Percentiles rank a stretch among this genome's conserved stretches.
Evolutionary conservation across 2,113 vertebrate species (phyloP).

Genomic region (Tyrannus savana): DNA sequence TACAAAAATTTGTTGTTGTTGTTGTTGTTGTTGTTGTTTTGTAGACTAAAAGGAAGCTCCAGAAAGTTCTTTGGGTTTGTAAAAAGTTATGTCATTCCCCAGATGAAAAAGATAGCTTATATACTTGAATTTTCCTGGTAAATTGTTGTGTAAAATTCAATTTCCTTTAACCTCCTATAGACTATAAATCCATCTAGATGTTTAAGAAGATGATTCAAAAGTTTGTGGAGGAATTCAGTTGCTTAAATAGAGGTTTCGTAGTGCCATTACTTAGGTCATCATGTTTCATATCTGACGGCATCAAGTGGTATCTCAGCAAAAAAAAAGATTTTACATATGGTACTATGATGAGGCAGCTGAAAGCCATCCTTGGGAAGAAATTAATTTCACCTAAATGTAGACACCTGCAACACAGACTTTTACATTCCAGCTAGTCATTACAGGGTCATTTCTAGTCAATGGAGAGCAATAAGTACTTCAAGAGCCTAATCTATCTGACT

Average conservation of each 20-base stretch:
- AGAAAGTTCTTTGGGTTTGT: not conserved
- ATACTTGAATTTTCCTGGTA: not conserved
- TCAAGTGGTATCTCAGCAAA: not conserved
- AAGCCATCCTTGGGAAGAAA: not conserved
- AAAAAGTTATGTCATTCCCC: not conserved
- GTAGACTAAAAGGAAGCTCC: not conserved
- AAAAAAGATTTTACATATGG: not conserved
- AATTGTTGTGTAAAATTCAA: not conserved
- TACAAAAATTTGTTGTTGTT: fast-evolving
- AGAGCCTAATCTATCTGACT: conserved; percentile 12
- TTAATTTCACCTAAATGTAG: conserved; percentile 13
- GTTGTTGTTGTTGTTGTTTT: not conserved
- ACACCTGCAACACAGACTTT: not conserved
- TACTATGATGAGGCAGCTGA: not conserved
- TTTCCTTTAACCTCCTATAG: not conserved
- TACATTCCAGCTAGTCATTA: conserved; percentile 10
- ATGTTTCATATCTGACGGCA: not conserved
- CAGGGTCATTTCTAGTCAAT: conserved; percentile 9
- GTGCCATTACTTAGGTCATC: not conserved
- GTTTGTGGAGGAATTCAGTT: not conserved
- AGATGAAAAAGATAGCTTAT: not conserved
- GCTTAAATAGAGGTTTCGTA: not conserved
- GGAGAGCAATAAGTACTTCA: conserved; percentile 21
- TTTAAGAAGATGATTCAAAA: not conserved
- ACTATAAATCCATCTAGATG: not conserved